Evolutionary conservation across 2,113 vertebrate species (phyloP).

Genomic region (Crotalus viridis): DNA sequence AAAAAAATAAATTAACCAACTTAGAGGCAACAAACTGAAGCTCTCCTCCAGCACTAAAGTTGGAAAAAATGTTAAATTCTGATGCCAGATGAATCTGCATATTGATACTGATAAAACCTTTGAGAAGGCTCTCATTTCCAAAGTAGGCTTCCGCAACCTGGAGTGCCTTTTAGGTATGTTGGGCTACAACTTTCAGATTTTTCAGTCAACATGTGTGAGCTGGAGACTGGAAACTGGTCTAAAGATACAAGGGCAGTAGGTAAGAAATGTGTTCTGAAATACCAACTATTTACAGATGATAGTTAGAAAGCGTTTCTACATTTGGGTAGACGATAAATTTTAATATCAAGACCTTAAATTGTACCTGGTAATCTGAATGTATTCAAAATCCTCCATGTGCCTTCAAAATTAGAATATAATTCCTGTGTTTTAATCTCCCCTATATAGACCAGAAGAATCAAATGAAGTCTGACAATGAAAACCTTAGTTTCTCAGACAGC

Average conservation of each 20-base stretch:
- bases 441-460: constrained; percentile 41
- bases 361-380: background rate
- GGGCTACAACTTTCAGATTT: background rate
- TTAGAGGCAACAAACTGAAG: background rate
- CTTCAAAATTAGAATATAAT: constrained; percentile 1
- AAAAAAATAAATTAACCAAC: constrained; percentile 4
- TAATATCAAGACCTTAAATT: background rate
- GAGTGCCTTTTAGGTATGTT: background rate
- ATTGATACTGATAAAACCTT: background rate
- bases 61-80: background rate
- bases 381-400: constrained; percentile 36
- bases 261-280: background rate
- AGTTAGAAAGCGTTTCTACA: background rate
- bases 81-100: background rate
- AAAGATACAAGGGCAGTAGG: background rate
- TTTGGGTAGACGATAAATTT: background rate
- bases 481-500: constrained; percentile 22
- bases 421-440: constrained; percentile 14
- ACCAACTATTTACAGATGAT: constrained; percentile 1
- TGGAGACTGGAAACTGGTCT: background rate
- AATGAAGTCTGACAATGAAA: constrained; percentile 41
- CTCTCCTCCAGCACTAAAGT: background rate
- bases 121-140: background rate
- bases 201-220: background rate
- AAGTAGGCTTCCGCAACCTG: background rate